A percentile compares a stretch with the other conserved stretches of the same genome.
Conservation (phyloP, 2,888 invertebrate genomes). For the Chymomyza fuscimana region DNA sequence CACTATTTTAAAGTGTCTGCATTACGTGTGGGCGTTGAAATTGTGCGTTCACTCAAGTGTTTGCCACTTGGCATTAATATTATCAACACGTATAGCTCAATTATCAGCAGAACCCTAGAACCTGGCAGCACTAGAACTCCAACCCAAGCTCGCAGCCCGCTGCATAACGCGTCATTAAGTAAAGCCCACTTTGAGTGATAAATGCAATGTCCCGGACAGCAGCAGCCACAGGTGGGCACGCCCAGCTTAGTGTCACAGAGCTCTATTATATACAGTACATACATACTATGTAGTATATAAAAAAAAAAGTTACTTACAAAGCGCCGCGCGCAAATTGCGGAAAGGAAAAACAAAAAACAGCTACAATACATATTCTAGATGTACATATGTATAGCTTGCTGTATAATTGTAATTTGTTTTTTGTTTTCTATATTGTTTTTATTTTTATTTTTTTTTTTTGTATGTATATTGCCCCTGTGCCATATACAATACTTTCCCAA, state of each 20-base stretch:
- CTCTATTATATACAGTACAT: not conserved
- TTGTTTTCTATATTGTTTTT: not conserved
- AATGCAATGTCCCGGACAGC: not conserved
- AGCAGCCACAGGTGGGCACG: constrained; percentile 7
- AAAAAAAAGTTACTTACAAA: constrained; percentile 25
- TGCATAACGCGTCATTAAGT: not conserved
- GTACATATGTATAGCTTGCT: not conserved
- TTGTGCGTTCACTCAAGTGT: not conserved
- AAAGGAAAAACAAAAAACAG: not conserved
- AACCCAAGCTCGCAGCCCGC: not conserved
- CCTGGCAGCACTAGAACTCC: not conserved
- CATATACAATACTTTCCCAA: constrained; percentile 62
- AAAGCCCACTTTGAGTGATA: not conserved
- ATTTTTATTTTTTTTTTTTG: not conserved
- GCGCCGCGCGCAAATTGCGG: constrained; percentile 13
- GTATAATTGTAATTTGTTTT: constrained; percentile 3
- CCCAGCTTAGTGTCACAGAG: not conserved
- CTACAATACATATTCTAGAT: not conserved
- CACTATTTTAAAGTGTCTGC: not conserved
- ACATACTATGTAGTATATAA: constrained; percentile 25
- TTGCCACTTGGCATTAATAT: not conserved
- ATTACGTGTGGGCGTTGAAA: constrained; percentile 1
- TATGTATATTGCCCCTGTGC: not conserved
- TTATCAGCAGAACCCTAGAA: not conserved
- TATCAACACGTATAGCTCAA: constrained; percentile 7